phyloP scores from a whole-genome alignment of 2,888 invertebrate genomes.

The Drosophila atripex region DNA sequence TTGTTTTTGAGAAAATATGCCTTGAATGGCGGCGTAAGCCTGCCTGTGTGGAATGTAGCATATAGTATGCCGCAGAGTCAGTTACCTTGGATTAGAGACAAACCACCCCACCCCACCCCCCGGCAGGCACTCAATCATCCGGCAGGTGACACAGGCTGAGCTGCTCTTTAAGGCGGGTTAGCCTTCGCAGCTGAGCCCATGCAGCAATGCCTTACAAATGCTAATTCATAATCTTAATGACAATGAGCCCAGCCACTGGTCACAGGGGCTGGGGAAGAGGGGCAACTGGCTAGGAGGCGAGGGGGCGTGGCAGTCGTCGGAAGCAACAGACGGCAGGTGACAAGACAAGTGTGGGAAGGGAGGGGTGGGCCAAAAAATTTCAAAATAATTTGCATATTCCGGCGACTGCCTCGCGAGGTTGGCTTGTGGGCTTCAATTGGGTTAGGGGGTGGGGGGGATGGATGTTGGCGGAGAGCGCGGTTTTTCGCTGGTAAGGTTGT shows the following conservation, averaged over 20 bases:
- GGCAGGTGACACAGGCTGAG: conserved; percentile 38
- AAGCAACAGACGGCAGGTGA: conserved; percentile 20
- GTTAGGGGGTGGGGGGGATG: conserved; percentile 8
- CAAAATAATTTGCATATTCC: conserved; percentile 61
- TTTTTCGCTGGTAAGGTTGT: not conserved
- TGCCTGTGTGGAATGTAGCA: not conserved
- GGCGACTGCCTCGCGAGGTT: conserved; percentile 27
- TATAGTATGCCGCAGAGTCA: not conserved
- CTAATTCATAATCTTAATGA: conserved; percentile 68
- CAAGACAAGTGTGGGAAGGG: not conserved
- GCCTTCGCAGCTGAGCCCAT: conserved; percentile 40
- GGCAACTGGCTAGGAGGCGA: no score
- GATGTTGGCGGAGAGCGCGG: no score
- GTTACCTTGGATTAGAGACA: conserved; percentile 15
- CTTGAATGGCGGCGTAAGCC: not conserved
- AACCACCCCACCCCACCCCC: not conserved
- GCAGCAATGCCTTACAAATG: conserved; percentile 59
- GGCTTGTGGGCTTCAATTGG: conserved; percentile 25
- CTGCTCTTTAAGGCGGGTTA: conserved; percentile 39
- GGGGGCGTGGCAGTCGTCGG: not conserved
- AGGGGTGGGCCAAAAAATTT: conserved; percentile 38
- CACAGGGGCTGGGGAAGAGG: conserved; percentile 1
- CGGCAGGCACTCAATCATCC: conserved; percentile 34
- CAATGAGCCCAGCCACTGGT: conserved; percentile 35
- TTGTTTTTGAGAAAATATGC: no score